phyloP scores from a whole-genome alignment of 2,888 invertebrate species.

The Cerceris rybyensis region DNA sequence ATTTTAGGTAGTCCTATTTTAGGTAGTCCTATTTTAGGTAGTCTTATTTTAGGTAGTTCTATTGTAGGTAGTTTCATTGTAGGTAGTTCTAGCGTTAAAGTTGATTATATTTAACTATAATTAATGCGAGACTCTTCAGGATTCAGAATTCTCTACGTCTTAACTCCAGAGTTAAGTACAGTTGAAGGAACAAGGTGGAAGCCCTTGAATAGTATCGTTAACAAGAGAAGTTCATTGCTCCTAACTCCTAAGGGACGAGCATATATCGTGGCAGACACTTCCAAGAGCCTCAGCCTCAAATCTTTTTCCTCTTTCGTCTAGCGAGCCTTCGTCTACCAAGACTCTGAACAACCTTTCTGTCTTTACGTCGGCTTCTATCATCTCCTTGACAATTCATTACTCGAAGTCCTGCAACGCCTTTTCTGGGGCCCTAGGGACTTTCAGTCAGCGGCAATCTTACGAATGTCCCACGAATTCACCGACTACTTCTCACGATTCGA shows the following conservation, averaged over 20 bases:
- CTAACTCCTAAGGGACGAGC: slow-evolving; percentile 22
- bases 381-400: slow-evolving; percentile 72
- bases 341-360: slow-evolving; percentile 3
- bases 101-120: no score
- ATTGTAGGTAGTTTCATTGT: no score
- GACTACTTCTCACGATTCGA: background rate
- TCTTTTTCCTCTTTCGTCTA: slow-evolving; percentile 23
- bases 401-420: slow-evolving; percentile 68
- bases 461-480: background rate
- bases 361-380: slow-evolving; percentile 56
- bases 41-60: no score
- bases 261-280: slow-evolving; percentile 6
- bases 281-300: slow-evolving; percentile 6
- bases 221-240: slow-evolving; percentile 42
- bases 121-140: no score
- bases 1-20: no score
- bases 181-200: slow-evolving; percentile 18
- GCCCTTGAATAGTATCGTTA: slow-evolving; percentile 45
- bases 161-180: slow-evolving; percentile 1
- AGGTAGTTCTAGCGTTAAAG: no score
- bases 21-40: no score
- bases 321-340: background rate
- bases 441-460: background rate
- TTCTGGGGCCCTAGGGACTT: slow-evolving; percentile 57
- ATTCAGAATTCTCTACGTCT: no score